These are phyloP conservation scores for Mythimna lalbum DNA, from an alignment of 2,888 invertebrate genomes.

Conservation along the genomic window DNA sequence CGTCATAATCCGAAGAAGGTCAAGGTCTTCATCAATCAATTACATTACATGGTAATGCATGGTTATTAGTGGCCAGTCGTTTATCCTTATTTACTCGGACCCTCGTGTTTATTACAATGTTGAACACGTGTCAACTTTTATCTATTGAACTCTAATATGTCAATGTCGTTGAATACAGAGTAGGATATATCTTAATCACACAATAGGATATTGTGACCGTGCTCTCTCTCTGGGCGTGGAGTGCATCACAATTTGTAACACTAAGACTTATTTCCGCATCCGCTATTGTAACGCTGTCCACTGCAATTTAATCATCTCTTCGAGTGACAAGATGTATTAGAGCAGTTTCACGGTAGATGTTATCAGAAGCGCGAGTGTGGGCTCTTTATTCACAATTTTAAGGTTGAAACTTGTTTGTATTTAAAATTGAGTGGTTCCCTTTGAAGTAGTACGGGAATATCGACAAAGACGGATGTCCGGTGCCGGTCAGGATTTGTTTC, in stretches of 20 bases:
- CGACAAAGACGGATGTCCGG: slow-evolving; percentile 91
- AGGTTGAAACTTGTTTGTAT: slow-evolving; percentile 80
- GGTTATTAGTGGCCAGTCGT: slow-evolving; percentile 34
- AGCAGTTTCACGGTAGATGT: slow-evolving; percentile 75
- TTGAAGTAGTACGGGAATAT: slow-evolving; percentile 90
- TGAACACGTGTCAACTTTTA: slow-evolving; percentile 58
- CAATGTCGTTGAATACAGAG: slow-evolving; percentile 61
- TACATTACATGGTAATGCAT: slow-evolving; percentile 47
- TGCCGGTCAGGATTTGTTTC: slow-evolving; percentile 91
- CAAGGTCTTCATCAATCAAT: slow-evolving; percentile 63
- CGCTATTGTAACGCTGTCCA: slow-evolving; percentile 76
- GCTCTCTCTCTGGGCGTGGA: slow-evolving; percentile 49
- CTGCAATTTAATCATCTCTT: slow-evolving; percentile 85
- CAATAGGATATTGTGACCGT: slow-evolving; percentile 56
- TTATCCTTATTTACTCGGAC: slow-evolving; percentile 47
- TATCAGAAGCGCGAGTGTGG: slow-evolving; percentile 61
- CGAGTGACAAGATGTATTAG: slow-evolving; percentile 84
- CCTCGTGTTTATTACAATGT: slow-evolving; percentile 59
- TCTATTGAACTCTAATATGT: slow-evolving; percentile 59
- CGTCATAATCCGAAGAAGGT: slow-evolving; percentile 67
- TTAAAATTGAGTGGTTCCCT: slow-evolving; percentile 80
- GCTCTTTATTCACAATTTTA: slow-evolving; percentile 71
- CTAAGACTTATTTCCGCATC: slow-evolving; percentile 81
- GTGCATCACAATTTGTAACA: slow-evolving; percentile 77
- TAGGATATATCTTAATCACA: slow-evolving; percentile 55